A percentile compares a stretch with the other conserved stretches of the same genome.
phyloP scores from a whole-genome alignment of 2,113 vertebrate genomes.

The Scytalopus superciliaris region DNA sequence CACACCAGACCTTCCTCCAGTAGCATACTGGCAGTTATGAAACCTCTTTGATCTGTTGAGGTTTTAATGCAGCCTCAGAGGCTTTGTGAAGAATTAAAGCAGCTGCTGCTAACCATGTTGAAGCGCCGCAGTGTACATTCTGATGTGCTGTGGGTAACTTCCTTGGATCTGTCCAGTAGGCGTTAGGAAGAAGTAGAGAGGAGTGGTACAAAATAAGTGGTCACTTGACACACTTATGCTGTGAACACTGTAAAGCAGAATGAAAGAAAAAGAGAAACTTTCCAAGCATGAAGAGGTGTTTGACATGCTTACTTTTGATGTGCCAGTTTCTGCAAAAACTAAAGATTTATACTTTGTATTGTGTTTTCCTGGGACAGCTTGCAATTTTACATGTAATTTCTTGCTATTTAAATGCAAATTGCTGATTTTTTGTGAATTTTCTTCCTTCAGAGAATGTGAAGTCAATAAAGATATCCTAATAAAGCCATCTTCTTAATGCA shows the following conservation, averaged over 20 bases:
- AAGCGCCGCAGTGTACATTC: neutral
- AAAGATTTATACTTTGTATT: neutral
- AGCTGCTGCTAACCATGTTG: neutral
- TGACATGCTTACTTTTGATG: neutral
- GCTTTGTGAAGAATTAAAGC: neutral
- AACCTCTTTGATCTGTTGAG: neutral
- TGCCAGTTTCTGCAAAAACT: neutral
- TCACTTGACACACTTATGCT: neutral
- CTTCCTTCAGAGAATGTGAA: neutral
- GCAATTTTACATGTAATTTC: constrained; percentile 3
- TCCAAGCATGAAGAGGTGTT: neutral
- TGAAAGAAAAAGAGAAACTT: neutral
- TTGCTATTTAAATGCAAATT: constrained; percentile 26
- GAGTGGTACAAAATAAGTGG: neutral
- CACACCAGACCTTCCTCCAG: neutral
- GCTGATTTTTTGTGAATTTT: neutral
- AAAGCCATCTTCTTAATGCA: neutral
- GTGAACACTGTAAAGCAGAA: neutral
- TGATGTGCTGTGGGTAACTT: neutral
- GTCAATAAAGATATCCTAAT: neutral
- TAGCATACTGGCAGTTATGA: neutral
- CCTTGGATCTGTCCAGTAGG: neutral
- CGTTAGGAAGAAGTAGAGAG: neutral
- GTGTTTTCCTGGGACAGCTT: neutral
- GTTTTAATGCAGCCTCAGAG: neutral